phyloP scores from a whole-genome alignment of 2,113 vertebrate genomes.

The Thunnus maccoyii region DNA sequence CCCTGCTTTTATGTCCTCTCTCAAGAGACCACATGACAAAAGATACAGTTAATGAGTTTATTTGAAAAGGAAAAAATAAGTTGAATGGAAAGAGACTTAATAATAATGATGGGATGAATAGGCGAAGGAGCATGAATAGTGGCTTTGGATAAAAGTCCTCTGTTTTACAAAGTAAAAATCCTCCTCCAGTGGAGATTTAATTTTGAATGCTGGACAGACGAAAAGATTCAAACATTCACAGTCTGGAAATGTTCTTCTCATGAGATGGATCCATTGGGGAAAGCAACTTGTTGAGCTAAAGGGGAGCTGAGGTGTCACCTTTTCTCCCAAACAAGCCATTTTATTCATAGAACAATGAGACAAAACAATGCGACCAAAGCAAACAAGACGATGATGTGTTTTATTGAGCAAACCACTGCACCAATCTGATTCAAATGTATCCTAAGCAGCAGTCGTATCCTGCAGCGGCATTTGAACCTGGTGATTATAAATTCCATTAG shows the following conservation, averaged over 20 bases:
- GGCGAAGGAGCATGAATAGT: slow-evolving; percentile 49
- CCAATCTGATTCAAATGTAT: slow-evolving; percentile 20
- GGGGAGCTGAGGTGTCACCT: not conserved
- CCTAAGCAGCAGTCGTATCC: slow-evolving; percentile 29
- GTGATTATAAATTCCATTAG: slow-evolving; percentile 63
- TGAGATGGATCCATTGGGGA: not conserved
- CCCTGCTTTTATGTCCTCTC: slow-evolving; percentile 37
- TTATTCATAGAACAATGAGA: not conserved
- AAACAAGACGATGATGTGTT: not conserved
- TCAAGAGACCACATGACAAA: slow-evolving; percentile 44
- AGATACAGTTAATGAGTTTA: slow-evolving; percentile 67
- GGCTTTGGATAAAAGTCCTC: slow-evolving; percentile 25
- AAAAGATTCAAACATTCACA: slow-evolving; percentile 32
- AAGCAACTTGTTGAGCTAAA: not conserved
- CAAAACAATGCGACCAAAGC: not conserved
- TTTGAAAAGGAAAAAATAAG: slow-evolving; percentile 49
- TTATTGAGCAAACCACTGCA: slow-evolving; percentile 5
- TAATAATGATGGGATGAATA: slow-evolving; percentile 42
- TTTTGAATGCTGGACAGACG: slow-evolving; percentile 24
- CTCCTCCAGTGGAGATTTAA: slow-evolving; percentile 14
- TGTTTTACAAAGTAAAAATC: slow-evolving; percentile 33
- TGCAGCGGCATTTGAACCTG: slow-evolving; percentile 25
- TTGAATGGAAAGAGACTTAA: slow-evolving; percentile 33
- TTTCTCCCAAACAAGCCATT: not conserved
- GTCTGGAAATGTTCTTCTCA: not conserved